These are phyloP conservation scores for Dioctria linearis DNA, from an alignment of 2,888 invertebrate genomes.

Conservation along the genomic window DNA sequence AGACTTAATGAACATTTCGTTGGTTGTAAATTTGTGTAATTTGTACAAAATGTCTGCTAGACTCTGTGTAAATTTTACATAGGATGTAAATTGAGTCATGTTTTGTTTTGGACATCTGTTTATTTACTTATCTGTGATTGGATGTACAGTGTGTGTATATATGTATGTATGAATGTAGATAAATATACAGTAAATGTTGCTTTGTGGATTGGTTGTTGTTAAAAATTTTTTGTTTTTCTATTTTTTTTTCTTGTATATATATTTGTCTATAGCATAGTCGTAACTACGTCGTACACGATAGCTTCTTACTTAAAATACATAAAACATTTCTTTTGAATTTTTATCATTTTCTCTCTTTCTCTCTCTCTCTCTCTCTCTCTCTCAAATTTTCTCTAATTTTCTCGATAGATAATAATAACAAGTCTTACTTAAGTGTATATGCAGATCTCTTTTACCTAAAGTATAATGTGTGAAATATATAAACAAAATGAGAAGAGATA, in stretches of 20 bases:
- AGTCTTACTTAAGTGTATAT: constrained; percentile 47
- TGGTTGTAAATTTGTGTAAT: too few relatives aligned
- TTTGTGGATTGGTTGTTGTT: constrained; percentile 16
- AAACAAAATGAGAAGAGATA: constrained; percentile 38
- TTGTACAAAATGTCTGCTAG: too few relatives aligned
- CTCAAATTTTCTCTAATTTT: too few relatives aligned
- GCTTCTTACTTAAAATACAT: constrained; percentile 34
- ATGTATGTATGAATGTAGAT: neutral
- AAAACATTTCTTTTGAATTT: constrained; percentile 38
- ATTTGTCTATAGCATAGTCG: neutral
- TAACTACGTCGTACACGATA: neutral
- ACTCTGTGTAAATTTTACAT: too few relatives aligned
- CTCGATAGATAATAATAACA: constrained; percentile 28
- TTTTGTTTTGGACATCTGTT: too few relatives aligned
- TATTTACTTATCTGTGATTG: too few relatives aligned
- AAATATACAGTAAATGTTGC: neutral
- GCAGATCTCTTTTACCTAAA: constrained; percentile 30
- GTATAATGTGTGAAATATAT: constrained; percentile 42
- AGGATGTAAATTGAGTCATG: too few relatives aligned
- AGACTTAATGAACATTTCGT: too few relatives aligned
- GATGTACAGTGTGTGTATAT: too few relatives aligned
- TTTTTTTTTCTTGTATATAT: constrained; percentile 40
- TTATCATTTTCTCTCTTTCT: constrained; percentile 18
- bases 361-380: too few relatives aligned
- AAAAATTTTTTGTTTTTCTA: constrained; percentile 18